A percentile compares a stretch with the other conserved stretches of the same genome.
phyloP scores from a whole-genome alignment of 2,113 vertebrate genomes.

The Mirza zaza region DNA sequence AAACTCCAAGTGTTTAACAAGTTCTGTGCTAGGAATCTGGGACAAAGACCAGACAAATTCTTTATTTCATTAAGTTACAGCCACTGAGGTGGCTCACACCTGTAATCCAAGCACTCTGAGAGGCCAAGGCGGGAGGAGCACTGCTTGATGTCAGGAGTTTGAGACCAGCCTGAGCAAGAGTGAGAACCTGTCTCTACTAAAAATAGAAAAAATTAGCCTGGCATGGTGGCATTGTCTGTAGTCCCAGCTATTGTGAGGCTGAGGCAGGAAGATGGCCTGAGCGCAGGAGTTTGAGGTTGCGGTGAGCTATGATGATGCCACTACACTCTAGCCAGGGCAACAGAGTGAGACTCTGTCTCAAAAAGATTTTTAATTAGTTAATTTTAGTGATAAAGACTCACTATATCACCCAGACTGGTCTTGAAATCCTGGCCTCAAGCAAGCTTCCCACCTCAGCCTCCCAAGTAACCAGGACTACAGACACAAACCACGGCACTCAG shows the following conservation, averaged over 20 bases:
- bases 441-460: too few relatives aligned
- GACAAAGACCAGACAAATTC: background rate
- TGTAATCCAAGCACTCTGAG: background rate
- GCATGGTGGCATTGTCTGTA: fast-evolving
- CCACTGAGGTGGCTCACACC: background rate
- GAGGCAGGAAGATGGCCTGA: too few relatives aligned
- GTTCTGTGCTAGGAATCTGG: background rate
- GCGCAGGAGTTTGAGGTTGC: too few relatives aligned
- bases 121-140: background rate
- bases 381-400: too few relatives aligned
- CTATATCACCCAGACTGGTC: background rate
- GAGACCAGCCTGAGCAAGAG: background rate
- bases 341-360: too few relatives aligned
- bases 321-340: too few relatives aligned
- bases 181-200: background rate
- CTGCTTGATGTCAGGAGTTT: background rate
- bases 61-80: background rate
- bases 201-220: background rate
- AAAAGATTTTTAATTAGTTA: too few relatives aligned
- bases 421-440: too few relatives aligned
- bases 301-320: too few relatives aligned
- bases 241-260: background rate
- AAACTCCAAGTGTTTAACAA: background rate
- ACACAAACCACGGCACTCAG: too few relatives aligned
- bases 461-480: too few relatives aligned